Evolutionary conservation across 1,140 invertebrate genomes (phyloP).

Genomic region (Diuraphis noxia): DNA sequence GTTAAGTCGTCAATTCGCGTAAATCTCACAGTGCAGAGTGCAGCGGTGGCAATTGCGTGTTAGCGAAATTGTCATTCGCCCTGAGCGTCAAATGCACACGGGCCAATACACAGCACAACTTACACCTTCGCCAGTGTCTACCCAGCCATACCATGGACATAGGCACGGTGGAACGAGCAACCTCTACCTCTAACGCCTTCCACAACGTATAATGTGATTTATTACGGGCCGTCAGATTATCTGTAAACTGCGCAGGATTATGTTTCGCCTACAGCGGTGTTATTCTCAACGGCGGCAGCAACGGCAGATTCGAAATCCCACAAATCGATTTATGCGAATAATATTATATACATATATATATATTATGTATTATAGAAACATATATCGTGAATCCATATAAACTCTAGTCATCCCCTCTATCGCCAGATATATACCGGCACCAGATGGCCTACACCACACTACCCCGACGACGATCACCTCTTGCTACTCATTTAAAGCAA

Average conservation of each 20-base stretch:
- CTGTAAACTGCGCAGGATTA: slow-evolving; percentile 52
- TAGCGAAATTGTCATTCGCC: slow-evolving; percentile 31
- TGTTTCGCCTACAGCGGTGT: slow-evolving; percentile 15
- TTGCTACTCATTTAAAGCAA: neutral
- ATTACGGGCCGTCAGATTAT: slow-evolving; percentile 51
- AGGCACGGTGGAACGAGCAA: neutral
- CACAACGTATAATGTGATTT: slow-evolving; percentile 47
- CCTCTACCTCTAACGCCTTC: neutral
- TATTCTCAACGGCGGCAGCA: slow-evolving; percentile 4
- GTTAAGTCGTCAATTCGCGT: slow-evolving; percentile 25
- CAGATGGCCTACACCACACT: slow-evolving; percentile 14
- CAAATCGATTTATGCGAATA: slow-evolving; percentile 45
- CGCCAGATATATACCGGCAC: neutral
- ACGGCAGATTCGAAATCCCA: slow-evolving; percentile 30
- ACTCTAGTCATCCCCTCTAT: slow-evolving; percentile 27
- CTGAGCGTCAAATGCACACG: slow-evolving; percentile 32
- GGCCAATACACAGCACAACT: neutral
- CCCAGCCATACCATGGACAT: neutral
- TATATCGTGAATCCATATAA: neutral
- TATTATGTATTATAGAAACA: neutral
- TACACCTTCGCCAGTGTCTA: neutral
- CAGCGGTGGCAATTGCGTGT: neutral
- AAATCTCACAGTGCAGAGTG: slow-evolving; percentile 23
- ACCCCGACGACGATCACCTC: neutral
- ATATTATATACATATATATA: neutral